Conservation (phyloP, 2,888 invertebrate genomes). For the Synanthedon formicaeformis region DNA sequence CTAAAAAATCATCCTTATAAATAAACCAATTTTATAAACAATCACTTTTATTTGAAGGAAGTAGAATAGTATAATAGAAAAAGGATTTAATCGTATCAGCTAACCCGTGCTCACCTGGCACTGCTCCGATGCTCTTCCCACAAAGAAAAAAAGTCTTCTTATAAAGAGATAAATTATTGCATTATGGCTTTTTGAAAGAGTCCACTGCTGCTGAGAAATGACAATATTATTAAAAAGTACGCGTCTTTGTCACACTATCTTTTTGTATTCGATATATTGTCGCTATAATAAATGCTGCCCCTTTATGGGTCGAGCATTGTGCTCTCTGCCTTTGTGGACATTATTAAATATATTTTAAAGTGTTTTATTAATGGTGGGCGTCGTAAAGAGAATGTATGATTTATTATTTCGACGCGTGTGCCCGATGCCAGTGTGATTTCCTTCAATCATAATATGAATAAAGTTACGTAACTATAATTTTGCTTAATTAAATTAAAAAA, state of each 20-base stretch:
- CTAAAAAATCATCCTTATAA: too few relatives aligned
- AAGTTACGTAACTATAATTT: too few relatives aligned
- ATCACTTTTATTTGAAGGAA: too few relatives aligned
- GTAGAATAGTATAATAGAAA: too few relatives aligned
- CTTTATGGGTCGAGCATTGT: conserved; percentile 65
- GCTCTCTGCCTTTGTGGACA: conserved; percentile 63
- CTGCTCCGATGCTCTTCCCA: conserved; percentile 43
- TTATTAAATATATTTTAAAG: conserved; percentile 71
- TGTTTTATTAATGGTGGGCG: conserved; percentile 70
- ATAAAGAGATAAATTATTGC: conserved; percentile 71
- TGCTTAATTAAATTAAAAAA: too few relatives aligned
- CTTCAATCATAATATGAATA: conserved; percentile 45
- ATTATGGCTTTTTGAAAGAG: conserved; percentile 71
- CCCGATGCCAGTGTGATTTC: conserved; percentile 42
- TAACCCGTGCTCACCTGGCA: conserved; percentile 66
- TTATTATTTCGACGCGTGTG: conserved; percentile 71
- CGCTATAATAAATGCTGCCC: conserved; percentile 69
- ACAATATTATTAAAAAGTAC: conserved; percentile 72
- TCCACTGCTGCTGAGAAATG: conserved; percentile 71
- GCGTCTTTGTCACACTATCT: conserved; percentile 70
- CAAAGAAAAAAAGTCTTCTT: conserved; percentile 64
- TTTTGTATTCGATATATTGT: conserved; percentile 71
- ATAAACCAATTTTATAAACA: conserved; percentile 5
- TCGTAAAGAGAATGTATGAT: conserved; percentile 61
- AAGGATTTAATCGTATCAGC: conserved; percentile 20